These are phyloP conservation scores for Crocallis elinguaria DNA, from an alignment of 2,888 invertebrate species.

Conservation along the genomic window DNA sequence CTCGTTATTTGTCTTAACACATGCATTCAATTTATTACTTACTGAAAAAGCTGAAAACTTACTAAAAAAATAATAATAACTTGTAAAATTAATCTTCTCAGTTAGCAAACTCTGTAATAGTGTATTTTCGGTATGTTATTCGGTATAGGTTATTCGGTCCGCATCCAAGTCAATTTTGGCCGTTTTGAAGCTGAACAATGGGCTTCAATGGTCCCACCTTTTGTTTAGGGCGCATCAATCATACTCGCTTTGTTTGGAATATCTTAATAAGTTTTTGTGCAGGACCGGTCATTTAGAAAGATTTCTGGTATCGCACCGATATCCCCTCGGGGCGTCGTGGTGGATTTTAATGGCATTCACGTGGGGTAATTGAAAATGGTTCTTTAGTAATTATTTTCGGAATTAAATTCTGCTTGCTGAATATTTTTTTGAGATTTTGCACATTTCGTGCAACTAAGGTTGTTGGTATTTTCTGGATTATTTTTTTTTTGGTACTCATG, in stretches of 20 bases:
- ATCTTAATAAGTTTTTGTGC: slow-evolving; percentile 83
- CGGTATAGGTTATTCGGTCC: slow-evolving; percentile 10
- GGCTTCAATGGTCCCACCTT: slow-evolving; percentile 53
- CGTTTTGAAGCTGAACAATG: slow-evolving; percentile 65
- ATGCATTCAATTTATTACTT: too few relatives aligned
- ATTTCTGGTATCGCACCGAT: slow-evolving; percentile 64
- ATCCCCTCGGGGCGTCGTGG: slow-evolving; percentile 49
- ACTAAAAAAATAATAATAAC: too few relatives aligned
- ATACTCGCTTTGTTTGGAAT: slow-evolving; percentile 73
- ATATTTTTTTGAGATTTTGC: not conserved
- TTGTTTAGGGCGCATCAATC: slow-evolving; percentile 81
- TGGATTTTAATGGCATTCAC: slow-evolving; percentile 65
- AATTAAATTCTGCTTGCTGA: not conserved
- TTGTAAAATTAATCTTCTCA: too few relatives aligned
- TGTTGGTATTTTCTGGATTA: too few relatives aligned
- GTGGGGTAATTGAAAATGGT: slow-evolving; percentile 51
- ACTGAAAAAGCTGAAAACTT: too few relatives aligned
- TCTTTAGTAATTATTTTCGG: slow-evolving; percentile 19
- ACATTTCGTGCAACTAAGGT: not conserved
- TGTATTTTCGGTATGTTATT: not conserved
- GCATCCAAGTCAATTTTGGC: slow-evolving; percentile 45
- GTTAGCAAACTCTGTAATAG: not conserved
- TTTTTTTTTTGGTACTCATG: too few relatives aligned
- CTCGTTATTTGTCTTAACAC: too few relatives aligned
- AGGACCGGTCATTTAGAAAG: slow-evolving; percentile 80